phyloP scores from a whole-genome alignment of 1,140 invertebrate genomes.

The Drosophila triauraria region DNA sequence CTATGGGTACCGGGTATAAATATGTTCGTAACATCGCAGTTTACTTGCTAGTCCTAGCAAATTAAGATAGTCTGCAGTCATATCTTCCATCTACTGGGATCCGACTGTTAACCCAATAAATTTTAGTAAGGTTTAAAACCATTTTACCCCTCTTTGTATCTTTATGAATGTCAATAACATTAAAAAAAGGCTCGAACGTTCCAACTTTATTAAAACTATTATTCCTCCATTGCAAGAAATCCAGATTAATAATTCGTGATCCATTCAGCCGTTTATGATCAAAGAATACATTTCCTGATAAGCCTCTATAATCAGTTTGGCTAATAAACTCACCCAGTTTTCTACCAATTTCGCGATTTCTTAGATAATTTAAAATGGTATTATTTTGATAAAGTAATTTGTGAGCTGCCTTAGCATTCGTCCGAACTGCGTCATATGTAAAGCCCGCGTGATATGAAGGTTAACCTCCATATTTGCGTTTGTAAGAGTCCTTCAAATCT shows the following conservation, averaged over 20 bases:
- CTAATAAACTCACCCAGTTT: conserved; percentile 87
- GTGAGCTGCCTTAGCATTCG: conserved; percentile 89
- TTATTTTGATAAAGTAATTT: conserved; percentile 52
- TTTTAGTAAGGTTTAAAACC: conserved; percentile 86
- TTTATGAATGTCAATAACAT: conserved; percentile 41
- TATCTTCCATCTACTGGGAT: conserved; percentile 90
- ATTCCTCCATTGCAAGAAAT: conserved; percentile 90
- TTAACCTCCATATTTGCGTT: conserved; percentile 6
- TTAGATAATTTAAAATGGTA: conserved; percentile 75
- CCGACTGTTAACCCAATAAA: conserved; percentile 88
- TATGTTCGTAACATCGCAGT: conserved; percentile 88
- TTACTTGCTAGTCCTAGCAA: conserved; percentile 88
- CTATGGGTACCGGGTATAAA: conserved; percentile 13
- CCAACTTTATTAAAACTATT: conserved; percentile 87
- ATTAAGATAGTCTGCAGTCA: conserved; percentile 88
- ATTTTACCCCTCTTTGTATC: conserved; percentile 84
- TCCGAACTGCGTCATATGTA: conserved; percentile 94
- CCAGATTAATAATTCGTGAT: conserved; percentile 89
- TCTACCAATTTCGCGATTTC: conserved; percentile 82
- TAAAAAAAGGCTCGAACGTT: conserved; percentile 87
- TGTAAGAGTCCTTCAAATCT: conserved; percentile 85
- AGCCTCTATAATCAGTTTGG: conserved; percentile 90
- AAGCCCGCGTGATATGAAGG: conserved; percentile 89
- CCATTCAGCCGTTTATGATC: conserved; percentile 85
- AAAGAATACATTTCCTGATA: conserved; percentile 92